Conservation (phyloP, 2,888 invertebrate genomes). For the Andrena bucephala region DNA sequence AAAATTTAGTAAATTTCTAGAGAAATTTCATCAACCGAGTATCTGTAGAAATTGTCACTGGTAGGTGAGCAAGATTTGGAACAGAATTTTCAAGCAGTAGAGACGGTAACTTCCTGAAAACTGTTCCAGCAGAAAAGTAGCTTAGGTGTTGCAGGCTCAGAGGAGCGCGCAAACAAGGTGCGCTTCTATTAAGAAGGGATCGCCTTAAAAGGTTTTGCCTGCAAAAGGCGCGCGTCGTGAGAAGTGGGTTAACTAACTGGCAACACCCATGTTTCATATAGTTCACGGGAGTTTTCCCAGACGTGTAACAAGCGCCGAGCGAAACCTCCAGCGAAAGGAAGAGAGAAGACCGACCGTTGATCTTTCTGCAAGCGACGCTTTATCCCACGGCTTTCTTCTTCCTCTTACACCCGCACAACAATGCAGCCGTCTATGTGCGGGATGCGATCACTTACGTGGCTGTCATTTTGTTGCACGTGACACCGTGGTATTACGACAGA, state of each 20-base stretch:
- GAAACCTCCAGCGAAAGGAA: conserved; percentile 34
- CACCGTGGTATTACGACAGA: conserved; percentile 33
- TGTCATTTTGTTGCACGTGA: conserved; percentile 21
- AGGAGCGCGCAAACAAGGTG: background rate
- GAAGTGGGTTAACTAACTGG: conserved; percentile 77
- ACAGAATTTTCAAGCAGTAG: background rate
- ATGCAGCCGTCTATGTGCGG: conserved; percentile 24
- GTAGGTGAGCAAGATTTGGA: too few relatives aligned
- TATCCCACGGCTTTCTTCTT: conserved; percentile 63
- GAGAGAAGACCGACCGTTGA: conserved; percentile 40
- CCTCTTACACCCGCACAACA: conserved; percentile 36
- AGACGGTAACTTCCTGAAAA: background rate
- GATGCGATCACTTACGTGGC: conserved; percentile 34
- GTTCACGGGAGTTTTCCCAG: conserved; percentile 72
- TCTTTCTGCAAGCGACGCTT: conserved; percentile 43
- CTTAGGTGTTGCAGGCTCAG: background rate
- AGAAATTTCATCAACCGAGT: too few relatives aligned
- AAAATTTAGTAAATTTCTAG: too few relatives aligned
- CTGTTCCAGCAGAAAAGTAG: background rate
- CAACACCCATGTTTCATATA: conserved; percentile 65
- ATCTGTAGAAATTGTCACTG: too few relatives aligned
- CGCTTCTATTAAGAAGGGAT: background rate
- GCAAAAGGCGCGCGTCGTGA: conserved; percentile 69
- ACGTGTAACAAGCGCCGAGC: conserved; percentile 39
- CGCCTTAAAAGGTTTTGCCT: conserved; percentile 60